Evolutionary conservation across 2,113 vertebrate species (phyloP), one percentile per base, ranked within the genome.

Genomic region (Anarrhichthys ocellatus): DNA sequence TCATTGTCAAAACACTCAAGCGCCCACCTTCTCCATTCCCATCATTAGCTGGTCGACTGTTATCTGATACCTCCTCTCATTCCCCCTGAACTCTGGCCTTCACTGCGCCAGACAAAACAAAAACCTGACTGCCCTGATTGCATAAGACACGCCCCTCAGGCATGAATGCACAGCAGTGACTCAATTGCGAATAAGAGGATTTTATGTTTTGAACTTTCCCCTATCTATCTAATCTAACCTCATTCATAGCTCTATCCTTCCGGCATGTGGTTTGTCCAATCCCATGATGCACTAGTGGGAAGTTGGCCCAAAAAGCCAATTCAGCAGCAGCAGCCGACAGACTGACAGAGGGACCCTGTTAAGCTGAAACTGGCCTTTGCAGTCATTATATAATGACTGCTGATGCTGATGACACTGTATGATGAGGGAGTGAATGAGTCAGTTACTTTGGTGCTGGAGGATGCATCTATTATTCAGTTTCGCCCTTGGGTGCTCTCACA

Each of bases 391-490:
- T 93, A 92, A 93, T 68, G 70, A 59, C 85, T 90, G 74, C 85
- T 83, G 85, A 85, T 88, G 82, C 76, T 70, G 48, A 62, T 76
- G 65, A 73, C 75, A 52, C 71, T 44, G 46, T 46, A 64, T 76
- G 86, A 88, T 73, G 85, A 83, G 59, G 24, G 34, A 76, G 59
- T 22, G 44, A 81, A 78, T 80, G 75, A 92, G 76, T 88, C 75
- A 83, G 83, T 82, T 32, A 68, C 76, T 82, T 80, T 86, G 62
- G 29, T 73, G 69, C 78, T 79, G 86, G 63, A 83, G 75, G 70
- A 78, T 52, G n/a, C 15, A 89, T 92, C 78, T 87, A 91, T 92
- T 91, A 93, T 94, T 92, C 82, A 93, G 86, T 59, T 67, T 83
- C 14, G 17, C 69, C 80, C 73, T 80, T 44, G 24, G 76, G 72